Evolutionary conservation across 2,113 vertebrate species (phyloP), one percentile per base, ranked within the genome.

Genomic region (Leucopternis melanops): DNA sequence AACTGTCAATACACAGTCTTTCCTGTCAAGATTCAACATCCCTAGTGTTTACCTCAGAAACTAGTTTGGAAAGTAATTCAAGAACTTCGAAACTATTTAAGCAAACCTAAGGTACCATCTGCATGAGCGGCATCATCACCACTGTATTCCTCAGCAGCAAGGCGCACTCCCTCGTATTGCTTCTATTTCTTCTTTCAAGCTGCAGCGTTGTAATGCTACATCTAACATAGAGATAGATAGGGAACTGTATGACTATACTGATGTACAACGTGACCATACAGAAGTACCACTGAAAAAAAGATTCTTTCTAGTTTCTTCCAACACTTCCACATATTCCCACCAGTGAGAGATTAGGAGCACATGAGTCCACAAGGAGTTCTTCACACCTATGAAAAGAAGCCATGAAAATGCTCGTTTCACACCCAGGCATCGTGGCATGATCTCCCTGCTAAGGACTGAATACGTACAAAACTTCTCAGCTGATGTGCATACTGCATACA

Each of bases 401-500:
- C 40, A 42, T 42, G 40, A 42, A 42, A 42, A 42, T 42, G 40
- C 12, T 42, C 12, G 2, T 59, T 82, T 58, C n/a, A n/a, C 34
- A 45, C 3, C 4, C 22, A 75, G 29, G 22, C 20, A 40, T 40
- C 5, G 21, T 1, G 1, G 8, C 8, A 42, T 14, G 2, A 13
- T 78, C 20, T 40, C 36, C 34, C 9, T 79, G 40, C 22, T 34
- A 44, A 31, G 11, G 20, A 63, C 14, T 66, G 3, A 63, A 27
- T 34, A 55, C 3, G 6, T 17, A 40, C 16, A 42, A 10, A 71
- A 44, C 9, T 27, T 81, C 10, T 42, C 45, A 71, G 18, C 15
- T 87, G 26, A 40, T 34, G 12, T 31, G 13, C 19, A 7, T 3
- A 14, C 8, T 63, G 5, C 40, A 42, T 5, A 50, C 67, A n/a